These are phyloP conservation scores for Xerus rutilus DNA, from an alignment of 2,797 vertebrate species.

Conservation along the genomic window DNA sequence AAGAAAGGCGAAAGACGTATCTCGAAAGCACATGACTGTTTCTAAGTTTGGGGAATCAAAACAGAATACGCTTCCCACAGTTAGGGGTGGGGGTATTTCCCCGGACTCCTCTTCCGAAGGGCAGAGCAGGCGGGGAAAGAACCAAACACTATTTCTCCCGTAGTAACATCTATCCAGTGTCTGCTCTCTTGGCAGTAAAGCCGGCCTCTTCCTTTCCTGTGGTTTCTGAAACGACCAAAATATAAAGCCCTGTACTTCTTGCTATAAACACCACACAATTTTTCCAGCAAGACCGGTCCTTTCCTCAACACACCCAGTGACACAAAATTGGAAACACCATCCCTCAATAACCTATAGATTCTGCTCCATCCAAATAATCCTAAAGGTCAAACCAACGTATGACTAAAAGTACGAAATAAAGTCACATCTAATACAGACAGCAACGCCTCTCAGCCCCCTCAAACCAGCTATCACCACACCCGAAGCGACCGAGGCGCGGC, in stretches of 20 bases:
- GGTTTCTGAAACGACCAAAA: background rate
- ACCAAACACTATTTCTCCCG: background rate
- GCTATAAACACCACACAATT: background rate
- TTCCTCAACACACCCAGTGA: background rate
- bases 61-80: background rate
- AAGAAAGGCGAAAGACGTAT: background rate
- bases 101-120: background rate
- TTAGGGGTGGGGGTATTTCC: background rate
- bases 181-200: background rate
- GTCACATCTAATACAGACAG: background rate
- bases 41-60: background rate
- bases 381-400: background rate
- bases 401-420: background rate
- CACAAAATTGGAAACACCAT: background rate
- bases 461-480: background rate
- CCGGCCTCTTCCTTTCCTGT: background rate
- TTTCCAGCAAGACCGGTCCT: background rate
- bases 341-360: background rate
- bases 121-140: background rate
- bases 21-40: background rate
- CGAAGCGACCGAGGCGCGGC: accelerated
- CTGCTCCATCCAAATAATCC: background rate
- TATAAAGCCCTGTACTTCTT: background rate
- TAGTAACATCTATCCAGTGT: background rate
- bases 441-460: background rate